These are phyloP conservation scores for Eptesicus fuscus DNA, from an alignment of 2,113 vertebrate species.

Conservation along the genomic window DNA sequence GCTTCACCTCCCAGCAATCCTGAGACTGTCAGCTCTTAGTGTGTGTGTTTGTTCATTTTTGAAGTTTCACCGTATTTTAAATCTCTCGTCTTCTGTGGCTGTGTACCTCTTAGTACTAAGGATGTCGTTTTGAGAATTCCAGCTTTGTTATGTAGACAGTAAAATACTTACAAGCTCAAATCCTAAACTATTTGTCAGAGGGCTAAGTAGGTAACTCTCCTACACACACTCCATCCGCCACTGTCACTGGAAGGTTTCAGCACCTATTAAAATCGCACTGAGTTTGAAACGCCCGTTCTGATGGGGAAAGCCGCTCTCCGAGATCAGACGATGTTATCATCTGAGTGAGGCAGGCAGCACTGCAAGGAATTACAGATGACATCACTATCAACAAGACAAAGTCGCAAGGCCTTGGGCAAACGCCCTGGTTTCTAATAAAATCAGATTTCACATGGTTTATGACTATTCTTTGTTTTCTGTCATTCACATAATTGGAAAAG, in stretches of 20 bases:
- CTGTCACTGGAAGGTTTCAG: constrained; percentile 19
- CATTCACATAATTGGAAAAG: constrained; percentile 58
- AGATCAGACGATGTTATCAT: constrained; percentile 18
- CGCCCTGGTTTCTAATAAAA: constrained; percentile 34
- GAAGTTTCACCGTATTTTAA: neutral
- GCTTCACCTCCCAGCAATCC: neutral
- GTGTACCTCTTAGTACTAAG: neutral
- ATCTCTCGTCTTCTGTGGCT: neutral
- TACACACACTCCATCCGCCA: neutral
- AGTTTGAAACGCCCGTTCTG: constrained; percentile 49
- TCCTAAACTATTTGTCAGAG: neutral
- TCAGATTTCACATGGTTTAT: constrained; percentile 60
- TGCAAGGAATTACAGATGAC: constrained; percentile 35
- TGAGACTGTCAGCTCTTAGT: neutral
- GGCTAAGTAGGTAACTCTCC: neutral
- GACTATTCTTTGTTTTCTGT: constrained; percentile 59
- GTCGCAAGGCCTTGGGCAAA: constrained; percentile 27
- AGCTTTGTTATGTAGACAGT: neutral
- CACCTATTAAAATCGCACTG: constrained; percentile 57
- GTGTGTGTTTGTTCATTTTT: neutral
- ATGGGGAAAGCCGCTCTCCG: constrained; percentile 23
- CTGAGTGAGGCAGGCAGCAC: constrained; percentile 22
- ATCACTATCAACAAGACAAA: constrained; percentile 40
- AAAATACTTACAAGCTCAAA: neutral
- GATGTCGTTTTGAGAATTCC: neutral